Conservation (phyloP, 1,140 invertebrate species). For the Drosophila orosa region DNA sequence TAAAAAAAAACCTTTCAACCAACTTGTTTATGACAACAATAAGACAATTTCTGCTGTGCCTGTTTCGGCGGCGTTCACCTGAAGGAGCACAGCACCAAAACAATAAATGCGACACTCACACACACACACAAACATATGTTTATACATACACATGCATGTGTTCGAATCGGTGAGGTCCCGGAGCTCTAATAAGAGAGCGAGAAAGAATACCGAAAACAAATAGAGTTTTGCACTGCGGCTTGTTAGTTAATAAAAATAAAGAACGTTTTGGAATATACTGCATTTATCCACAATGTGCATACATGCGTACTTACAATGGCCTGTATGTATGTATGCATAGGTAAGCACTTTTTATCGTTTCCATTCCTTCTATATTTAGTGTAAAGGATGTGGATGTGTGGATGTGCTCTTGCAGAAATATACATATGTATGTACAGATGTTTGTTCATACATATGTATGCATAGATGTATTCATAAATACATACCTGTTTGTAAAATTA, state of each 20-base stretch:
- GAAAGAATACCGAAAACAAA: constrained; percentile 1
- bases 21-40: constrained; percentile 1
- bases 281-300: constrained; percentile 10
- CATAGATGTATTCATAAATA: constrained; percentile 22
- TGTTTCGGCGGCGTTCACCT: not conserved
- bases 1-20: not conserved
- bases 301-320: constrained; percentile 11
- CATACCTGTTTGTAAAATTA: constrained; percentile 36
- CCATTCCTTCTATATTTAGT: constrained; percentile 36
- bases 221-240: not conserved
- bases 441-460: constrained; percentile 15
- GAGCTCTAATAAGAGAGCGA: constrained; percentile 13
- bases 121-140: constrained; percentile 9
- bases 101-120: constrained; percentile 5
- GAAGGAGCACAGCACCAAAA: constrained; percentile 10
- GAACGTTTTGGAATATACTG: not conserved
- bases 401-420: constrained; percentile 8
- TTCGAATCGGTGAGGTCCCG: constrained; percentile 8
- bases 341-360: constrained; percentile 28
- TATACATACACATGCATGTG: not conserved
- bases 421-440: not conserved
- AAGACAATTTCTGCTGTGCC: not conserved
- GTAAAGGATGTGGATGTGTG: constrained; percentile 28
- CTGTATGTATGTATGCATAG: constrained; percentile 7
- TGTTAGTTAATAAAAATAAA: constrained; percentile 2